phyloP scores from a whole-genome alignment of 2,888 invertebrate genomes.

The Lapara coniferarum region DNA sequence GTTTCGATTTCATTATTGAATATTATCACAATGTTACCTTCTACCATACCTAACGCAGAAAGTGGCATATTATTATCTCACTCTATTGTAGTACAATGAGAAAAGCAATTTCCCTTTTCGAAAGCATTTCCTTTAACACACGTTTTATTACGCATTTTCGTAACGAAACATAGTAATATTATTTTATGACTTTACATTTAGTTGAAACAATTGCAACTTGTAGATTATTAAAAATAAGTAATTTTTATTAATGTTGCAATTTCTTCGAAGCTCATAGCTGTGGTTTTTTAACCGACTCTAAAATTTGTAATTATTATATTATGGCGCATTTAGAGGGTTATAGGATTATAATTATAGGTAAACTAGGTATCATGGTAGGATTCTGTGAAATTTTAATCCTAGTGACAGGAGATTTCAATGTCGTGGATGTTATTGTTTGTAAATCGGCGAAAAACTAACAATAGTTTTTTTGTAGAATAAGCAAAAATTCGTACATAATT shows the following conservation, averaged over 20 bases:
- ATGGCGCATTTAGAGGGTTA: too few relatives aligned
- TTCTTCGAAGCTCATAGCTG: too few relatives aligned
- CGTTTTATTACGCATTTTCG: slow-evolving; percentile 1
- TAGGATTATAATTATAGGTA: too few relatives aligned
- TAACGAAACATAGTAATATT: slow-evolving; percentile 4
- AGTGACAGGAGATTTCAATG: neutral
- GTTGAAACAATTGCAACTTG: neutral
- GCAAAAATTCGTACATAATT: slow-evolving; percentile 3
- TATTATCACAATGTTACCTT: too few relatives aligned
- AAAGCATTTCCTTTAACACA: neutral
- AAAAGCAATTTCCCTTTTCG: slow-evolving; percentile 18
- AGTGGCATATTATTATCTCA: neutral
- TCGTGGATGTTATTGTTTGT: slow-evolving; percentile 13
- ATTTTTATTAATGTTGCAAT: too few relatives aligned
- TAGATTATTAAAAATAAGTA: neutral
- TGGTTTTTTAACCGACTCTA: too few relatives aligned
- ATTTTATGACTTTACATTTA: slow-evolving; percentile 3
- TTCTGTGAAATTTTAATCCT: neutral
- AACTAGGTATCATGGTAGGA: neutral
- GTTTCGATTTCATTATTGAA: too few relatives aligned
- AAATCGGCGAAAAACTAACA: slow-evolving; percentile 6
- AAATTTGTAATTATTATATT: too few relatives aligned
- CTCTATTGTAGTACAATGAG: neutral
- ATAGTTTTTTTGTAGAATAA: slow-evolving; percentile 1
- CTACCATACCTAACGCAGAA: neutral